Base-by-base conservation (phyloP, 2,797 vertebrate species). In the Sparidentex hasta region DNA sequence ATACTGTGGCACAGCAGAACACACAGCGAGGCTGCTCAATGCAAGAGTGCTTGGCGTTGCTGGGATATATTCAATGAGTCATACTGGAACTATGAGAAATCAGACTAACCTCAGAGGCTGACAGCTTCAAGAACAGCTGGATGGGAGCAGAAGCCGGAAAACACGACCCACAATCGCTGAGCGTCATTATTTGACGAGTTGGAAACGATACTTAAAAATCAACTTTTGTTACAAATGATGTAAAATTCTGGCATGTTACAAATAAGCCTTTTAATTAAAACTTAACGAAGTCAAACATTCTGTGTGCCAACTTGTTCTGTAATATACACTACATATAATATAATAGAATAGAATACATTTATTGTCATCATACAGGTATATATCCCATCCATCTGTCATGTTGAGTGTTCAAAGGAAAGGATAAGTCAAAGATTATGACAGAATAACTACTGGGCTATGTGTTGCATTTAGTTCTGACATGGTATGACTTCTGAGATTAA, bases 61-160 rank as follows among this genome's bases (percentile, higher is more conserved):
- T 69, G 72, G 25, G 80, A 65, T 47, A 25, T 0, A 21, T 33
- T n/a, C 0, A 2, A 14, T 80, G 76, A 86, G 47, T 86, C 85
- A 87, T 8, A 58, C 4, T 47, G 46, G 21, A 81, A 33, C 14
- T 47, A 57, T 58, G 52, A 51, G 56, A 27, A 50, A 44, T 43
- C 0, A 70, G 21, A 55, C 29, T 18, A 11, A 65, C 4, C 65
- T n/a, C 43, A 41, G 20, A 48, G 18, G 54, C 18, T 59, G 43
- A 55, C n/a, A 23, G 29, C 29, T 33, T 33, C 29, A 57, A n/a
- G 44, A 38, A 0, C 41, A 65, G 14, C 38, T 41, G 59, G 20
- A 27, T 48, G 11, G 5, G 41, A 64, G 7, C 8, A 7, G 33
- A 33, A 7, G n/a, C n/a, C n/a, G 33, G 33, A 33, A 33, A 33